Evolutionary conservation across 2,888 invertebrate species (phyloP).

Genomic region (Alviniconcha strummeri): DNA sequence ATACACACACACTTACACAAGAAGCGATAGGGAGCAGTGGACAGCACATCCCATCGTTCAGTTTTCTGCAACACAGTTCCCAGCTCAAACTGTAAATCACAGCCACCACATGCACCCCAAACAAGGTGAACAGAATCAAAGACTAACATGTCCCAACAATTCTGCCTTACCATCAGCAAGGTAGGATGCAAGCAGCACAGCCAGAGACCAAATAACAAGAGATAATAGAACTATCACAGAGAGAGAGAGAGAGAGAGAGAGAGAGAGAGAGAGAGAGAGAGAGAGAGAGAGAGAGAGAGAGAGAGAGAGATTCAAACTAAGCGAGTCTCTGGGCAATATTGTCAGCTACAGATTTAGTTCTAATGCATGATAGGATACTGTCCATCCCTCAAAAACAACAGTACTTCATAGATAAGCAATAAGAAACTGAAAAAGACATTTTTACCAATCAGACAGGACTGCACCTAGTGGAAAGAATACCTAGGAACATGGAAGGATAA

Average conservation of each 20-base stretch:
- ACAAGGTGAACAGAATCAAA: no score
- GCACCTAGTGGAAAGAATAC: no score
- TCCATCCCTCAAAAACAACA: no score
- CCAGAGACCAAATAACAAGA: constrained; percentile 10
- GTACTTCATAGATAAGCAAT: no score
- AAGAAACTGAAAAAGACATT: no score
- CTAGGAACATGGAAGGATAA: no score
- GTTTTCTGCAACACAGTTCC: constrained; percentile 4
- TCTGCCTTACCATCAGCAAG: background rate
- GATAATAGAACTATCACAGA: constrained; percentile 11
- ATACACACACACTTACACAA: constrained; percentile 59
- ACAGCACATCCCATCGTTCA: constrained; percentile 61
- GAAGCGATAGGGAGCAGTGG: constrained; percentile 60
- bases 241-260: constrained; percentile 27
- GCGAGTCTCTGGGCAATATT: no score
- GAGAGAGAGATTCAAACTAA: background rate
- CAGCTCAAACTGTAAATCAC: background rate
- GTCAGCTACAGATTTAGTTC: no score
- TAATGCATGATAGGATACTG: no score
- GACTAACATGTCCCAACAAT: no score
- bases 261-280: background rate
- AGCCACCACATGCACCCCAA: no score
- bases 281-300: background rate
- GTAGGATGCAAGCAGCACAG: background rate
- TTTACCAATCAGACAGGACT: no score